These are phyloP conservation scores for Drosophila pachea DNA, from an alignment of 1,140 invertebrate species.

Conservation along the genomic window DNA sequence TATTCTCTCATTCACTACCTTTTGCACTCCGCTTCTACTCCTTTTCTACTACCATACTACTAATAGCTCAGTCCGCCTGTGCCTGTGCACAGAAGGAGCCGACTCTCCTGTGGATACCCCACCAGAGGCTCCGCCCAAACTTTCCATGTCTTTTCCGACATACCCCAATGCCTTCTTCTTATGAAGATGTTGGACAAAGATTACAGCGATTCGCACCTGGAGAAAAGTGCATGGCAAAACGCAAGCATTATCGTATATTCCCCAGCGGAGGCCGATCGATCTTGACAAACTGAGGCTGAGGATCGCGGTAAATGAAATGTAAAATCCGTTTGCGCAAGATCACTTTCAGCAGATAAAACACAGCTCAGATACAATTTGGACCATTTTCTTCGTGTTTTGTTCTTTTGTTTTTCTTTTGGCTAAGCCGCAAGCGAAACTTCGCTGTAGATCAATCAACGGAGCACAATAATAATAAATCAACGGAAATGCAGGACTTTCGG, in stretches of 20 bases:
- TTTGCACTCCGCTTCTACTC: too few species aligned
- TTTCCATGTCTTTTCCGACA: not conserved
- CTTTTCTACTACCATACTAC: too few species aligned
- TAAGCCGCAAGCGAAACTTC: constrained; percentile 67
- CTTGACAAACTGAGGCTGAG: constrained; percentile 46
- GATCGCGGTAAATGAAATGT: constrained; percentile 60
- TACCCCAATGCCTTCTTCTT: not conserved
- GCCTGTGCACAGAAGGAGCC: too few species aligned
- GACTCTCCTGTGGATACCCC: too few species aligned
- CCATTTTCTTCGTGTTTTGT: constrained; percentile 16
- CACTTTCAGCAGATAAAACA: constrained; percentile 15
- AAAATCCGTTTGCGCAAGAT: constrained; percentile 53
- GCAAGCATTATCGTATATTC: constrained; percentile 12
- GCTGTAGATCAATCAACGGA: constrained; percentile 60
- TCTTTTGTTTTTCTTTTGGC: constrained; percentile 29
- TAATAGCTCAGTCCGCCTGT: too few species aligned
- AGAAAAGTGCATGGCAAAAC: constrained; percentile 8
- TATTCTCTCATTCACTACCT: too few species aligned
- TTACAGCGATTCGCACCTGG: constrained; percentile 6
- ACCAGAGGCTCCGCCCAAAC: too few species aligned
- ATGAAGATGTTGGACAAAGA: constrained; percentile 4
- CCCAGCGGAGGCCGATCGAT: constrained; percentile 40
- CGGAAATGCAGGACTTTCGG: constrained; percentile 32
- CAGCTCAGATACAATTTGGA: constrained; percentile 13
- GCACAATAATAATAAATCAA: constrained; percentile 61